Conservation (phyloP, 2,113 vertebrate species). For the Urocolius indicus region DNA sequence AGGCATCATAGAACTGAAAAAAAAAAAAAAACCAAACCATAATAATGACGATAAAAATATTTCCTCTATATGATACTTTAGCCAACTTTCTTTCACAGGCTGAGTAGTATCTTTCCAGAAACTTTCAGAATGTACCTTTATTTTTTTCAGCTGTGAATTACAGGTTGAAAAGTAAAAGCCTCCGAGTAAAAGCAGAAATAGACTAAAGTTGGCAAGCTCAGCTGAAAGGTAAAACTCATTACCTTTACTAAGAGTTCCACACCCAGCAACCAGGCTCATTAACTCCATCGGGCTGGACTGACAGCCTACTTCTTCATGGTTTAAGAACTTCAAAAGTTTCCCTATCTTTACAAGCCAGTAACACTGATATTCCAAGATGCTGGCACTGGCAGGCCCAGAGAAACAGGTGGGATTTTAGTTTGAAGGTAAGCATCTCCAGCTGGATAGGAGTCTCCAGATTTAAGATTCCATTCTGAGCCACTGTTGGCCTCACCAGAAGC, state of each 20-base stretch:
- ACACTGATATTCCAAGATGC: not conserved
- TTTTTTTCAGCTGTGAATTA: slow-evolving; percentile 6
- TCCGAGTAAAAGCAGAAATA: not conserved
- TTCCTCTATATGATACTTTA: not conserved
- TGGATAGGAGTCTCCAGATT: not conserved
- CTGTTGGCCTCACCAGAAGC: not conserved
- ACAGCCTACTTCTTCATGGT: not conserved
- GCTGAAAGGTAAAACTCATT: not conserved
- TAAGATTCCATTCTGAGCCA: not conserved
- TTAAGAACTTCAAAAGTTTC: not conserved
- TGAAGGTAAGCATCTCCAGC: not conserved
- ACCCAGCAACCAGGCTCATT: not conserved
- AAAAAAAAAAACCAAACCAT: not conserved
- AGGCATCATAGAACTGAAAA: slow-evolving; percentile 13
- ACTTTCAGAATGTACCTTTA: not conserved
- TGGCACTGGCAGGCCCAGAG: not conserved
- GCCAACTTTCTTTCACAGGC: not conserved
- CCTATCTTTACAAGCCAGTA: not conserved
- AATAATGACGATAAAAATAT: not conserved
- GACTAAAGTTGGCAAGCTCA: not conserved
- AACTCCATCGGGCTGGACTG: not conserved
- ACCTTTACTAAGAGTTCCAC: not conserved
- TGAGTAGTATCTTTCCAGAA: slow-evolving; percentile 3
- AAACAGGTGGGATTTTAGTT: not conserved
- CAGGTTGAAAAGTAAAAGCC: not conserved